Evolutionary conservation across 1,140 invertebrate genomes (phyloP).

Genomic region (Ylistrum balloti): DNA sequence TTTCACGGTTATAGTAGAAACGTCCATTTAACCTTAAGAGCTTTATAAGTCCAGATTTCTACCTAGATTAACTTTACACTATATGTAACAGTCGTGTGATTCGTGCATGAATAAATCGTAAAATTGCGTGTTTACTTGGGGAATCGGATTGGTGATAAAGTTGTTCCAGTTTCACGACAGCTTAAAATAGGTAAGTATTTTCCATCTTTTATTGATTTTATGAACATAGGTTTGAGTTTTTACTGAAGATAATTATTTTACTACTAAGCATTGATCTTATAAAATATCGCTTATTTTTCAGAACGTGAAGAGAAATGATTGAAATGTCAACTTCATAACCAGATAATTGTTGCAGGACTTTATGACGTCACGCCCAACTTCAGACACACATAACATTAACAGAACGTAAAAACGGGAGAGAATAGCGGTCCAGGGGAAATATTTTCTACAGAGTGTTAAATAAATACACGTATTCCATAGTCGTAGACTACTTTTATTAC

Average conservation of each 20-base stretch:
- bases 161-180: no score
- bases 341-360: not conserved
- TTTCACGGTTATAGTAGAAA: no score
- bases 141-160: no score
- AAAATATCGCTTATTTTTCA: not conserved
- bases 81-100: no score
- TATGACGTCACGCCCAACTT: not conserved
- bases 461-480: not conserved
- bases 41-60: no score
- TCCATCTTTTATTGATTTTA: not conserved
- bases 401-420: not conserved
- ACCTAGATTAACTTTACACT: no score
- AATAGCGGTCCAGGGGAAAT: no score
- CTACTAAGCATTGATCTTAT: not conserved
- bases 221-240: not conserved
- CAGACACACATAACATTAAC: not conserved
- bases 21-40: no score
- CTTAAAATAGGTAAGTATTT: no score
- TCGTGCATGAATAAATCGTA: no score
- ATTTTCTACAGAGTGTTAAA: not conserved
- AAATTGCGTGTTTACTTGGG: no score
- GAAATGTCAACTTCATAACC: not conserved
- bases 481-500: not conserved
- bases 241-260: not conserved
- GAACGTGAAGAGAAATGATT: not conserved